Base-by-base conservation (phyloP, 2,888 invertebrate genomes). In the Criorhina ranunculi region DNA sequence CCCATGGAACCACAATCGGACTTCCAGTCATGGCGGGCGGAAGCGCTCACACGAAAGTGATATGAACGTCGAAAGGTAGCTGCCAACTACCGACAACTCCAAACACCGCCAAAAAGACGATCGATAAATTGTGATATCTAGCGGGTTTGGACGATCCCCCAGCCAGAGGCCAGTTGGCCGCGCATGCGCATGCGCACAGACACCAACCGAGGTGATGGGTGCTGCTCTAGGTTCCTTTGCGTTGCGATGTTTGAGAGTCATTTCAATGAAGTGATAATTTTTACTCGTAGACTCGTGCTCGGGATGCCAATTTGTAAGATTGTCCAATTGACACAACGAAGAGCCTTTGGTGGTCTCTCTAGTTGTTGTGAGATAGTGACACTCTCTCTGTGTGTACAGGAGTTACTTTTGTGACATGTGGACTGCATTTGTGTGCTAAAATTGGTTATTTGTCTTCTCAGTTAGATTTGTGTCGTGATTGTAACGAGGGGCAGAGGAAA, bases 201-300 rank as follows among this genome's bases (percentile, higher is more conserved):
- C 19, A 17, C 11, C 44, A 42, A 6, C 1, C 17, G 15, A 29
- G 8, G 51, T 42, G 67, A 40, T 42, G 40, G 40, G 44, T 70
- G 8, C 12, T 44, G 19, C n/a, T 51, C 53, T 60, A 46, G 66
- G 42, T 49, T 69, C 70, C 57, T 70, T 70, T 76, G 64, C 42
- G n/a, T 42, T 24, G 44, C 33, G 11, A 46, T 42, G 49, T 35
- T 88, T 90, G 88, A 89, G 89, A 88, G 90, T 89, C 90, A 89
- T 89, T 90, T 89, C 89, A 90, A 89, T 90, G 89, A 89, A 89
- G 90, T 89, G 89, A 90, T 90, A 90, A 90, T 90, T 90, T 89
- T 88, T 88, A 37, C 59, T 79, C 60, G 33, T 66, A 4, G 1
- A 59, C 86, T 46, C 87, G 87, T 88, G 86, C 89, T 87, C 87